Conservation (phyloP, 2,797 vertebrate species). For the Cryptoblepharus egeriae region DNA sequence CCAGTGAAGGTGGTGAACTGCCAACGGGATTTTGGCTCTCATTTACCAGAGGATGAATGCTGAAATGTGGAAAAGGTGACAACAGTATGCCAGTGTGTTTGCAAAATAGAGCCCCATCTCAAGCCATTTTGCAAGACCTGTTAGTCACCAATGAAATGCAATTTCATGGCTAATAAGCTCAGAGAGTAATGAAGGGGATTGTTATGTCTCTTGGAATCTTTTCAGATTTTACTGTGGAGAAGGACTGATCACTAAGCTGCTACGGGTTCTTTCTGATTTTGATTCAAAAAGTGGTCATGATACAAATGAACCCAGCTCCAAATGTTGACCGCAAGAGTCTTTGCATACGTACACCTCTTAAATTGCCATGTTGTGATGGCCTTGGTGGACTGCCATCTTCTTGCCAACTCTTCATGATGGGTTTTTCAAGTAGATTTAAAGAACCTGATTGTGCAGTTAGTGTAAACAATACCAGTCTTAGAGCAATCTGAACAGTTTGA, state of each 20-base stretch:
- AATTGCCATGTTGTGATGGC: not conserved
- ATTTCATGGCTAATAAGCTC: conserved; percentile 41
- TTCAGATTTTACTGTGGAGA: not conserved
- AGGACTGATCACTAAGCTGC: not conserved
- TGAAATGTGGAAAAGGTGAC: conserved; percentile 21
- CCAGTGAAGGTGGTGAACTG: conserved; percentile 29
- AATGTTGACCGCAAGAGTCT: not conserved
- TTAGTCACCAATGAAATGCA: conserved; percentile 36
- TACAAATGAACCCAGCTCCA: not conserved
- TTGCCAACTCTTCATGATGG: not conserved
- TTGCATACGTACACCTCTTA: not conserved
- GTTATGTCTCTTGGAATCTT: not conserved
- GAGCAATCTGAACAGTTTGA: no score
- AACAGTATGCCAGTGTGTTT: not conserved
- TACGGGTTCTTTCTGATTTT: conserved; percentile 14
- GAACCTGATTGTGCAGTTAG: no score
- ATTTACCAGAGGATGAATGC: conserved; percentile 4
- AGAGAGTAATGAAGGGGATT: not conserved
- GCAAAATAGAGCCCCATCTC: not conserved
- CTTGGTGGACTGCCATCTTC: no score
- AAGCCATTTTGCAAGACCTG: conserved; percentile 14
- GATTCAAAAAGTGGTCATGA: not conserved
- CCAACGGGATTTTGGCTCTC: conserved; percentile 33
- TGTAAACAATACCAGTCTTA: no score
- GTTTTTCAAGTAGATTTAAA: not conserved